Evolutionary conservation across 2,797 vertebrate genomes (phyloP).

Genomic region (Lateolabrax maculatus): DNA sequence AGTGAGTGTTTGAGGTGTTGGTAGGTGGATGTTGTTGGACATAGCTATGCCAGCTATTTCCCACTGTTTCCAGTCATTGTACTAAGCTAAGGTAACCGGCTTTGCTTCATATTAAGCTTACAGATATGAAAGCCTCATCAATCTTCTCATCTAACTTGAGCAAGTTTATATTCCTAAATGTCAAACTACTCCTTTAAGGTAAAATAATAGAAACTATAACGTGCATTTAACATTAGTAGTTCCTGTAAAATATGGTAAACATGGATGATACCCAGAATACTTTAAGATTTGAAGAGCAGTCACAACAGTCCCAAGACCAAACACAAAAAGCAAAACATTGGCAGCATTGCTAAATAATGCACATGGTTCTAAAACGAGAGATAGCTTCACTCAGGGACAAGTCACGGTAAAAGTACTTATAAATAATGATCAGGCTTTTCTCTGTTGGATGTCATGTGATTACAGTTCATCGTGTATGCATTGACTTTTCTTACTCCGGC

Average conservation of each 20-base stretch:
- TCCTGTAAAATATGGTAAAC: conserved; percentile 3
- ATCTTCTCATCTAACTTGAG: background rate
- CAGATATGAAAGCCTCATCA: background rate
- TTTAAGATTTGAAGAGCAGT: conserved; percentile 34
- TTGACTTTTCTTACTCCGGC: conserved; percentile 14
- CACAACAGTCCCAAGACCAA: conserved; percentile 41
- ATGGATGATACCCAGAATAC: conserved; percentile 4
- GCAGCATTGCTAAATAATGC: conserved; percentile 71
- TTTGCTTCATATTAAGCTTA: background rate
- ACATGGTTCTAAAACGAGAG: conserved; percentile 68
- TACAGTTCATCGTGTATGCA: conserved; percentile 33
- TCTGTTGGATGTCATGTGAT: conserved; percentile 37
- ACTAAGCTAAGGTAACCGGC: background rate
- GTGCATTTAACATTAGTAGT: background rate
- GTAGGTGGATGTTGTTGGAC: background rate
- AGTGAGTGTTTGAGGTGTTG: background rate
- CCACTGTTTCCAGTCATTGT: background rate
- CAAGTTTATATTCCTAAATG: background rate
- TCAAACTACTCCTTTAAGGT: background rate
- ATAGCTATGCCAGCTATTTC: background rate
- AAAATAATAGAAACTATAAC: background rate
- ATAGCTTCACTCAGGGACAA: conserved; percentile 51
- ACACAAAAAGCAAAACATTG: conserved; percentile 57
- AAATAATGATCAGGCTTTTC: conserved; percentile 66
- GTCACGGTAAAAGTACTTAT: conserved; percentile 58